These are phyloP conservation scores for Liodrosophila aerea DNA, from an alignment of 2,888 invertebrate genomes.

Conservation along the genomic window DNA sequence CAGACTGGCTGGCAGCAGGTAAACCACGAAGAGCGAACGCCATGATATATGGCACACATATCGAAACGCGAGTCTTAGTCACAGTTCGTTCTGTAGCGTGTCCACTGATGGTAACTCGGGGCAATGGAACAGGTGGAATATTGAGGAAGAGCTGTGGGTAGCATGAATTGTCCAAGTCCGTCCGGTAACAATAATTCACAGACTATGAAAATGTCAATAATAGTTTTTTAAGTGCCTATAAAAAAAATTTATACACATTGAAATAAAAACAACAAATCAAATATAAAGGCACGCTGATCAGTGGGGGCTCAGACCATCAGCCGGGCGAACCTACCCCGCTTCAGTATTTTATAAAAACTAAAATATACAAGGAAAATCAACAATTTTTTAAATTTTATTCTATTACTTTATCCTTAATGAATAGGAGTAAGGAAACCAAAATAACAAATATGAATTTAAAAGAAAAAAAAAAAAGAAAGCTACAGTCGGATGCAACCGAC, in stretches of 20 bases:
- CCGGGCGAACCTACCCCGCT: too few relatives aligned
- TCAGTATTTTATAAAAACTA: too few relatives aligned
- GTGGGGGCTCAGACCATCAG: too few relatives aligned
- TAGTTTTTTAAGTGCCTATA: constrained; percentile 59
- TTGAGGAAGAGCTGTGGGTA: constrained; percentile 3
- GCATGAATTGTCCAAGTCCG: constrained; percentile 62
- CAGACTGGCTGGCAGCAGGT: constrained; percentile 2
- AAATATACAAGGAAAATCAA: too few relatives aligned
- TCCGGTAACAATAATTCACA: constrained; percentile 69
- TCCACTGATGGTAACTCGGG: not conserved
- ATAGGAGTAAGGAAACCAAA: too few relatives aligned
- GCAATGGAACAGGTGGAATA: not conserved
- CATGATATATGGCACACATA: constrained; percentile 39
- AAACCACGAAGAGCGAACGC: constrained; percentile 31
- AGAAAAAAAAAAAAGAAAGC: too few relatives aligned
- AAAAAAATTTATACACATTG: constrained; percentile 6
- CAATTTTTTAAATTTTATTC: too few relatives aligned
- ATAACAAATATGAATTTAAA: too few relatives aligned
- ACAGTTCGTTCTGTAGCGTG: not conserved
- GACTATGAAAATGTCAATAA: constrained; percentile 71
- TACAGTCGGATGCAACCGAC: too few relatives aligned
- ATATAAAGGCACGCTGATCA: too few relatives aligned
- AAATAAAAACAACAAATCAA: not conserved
- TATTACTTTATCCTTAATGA: too few relatives aligned
- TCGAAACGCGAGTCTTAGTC: constrained; percentile 15